Evolutionary conservation across 1,140 invertebrate species (phyloP).

Genomic region (Trypoxylus dichotomus): DNA sequence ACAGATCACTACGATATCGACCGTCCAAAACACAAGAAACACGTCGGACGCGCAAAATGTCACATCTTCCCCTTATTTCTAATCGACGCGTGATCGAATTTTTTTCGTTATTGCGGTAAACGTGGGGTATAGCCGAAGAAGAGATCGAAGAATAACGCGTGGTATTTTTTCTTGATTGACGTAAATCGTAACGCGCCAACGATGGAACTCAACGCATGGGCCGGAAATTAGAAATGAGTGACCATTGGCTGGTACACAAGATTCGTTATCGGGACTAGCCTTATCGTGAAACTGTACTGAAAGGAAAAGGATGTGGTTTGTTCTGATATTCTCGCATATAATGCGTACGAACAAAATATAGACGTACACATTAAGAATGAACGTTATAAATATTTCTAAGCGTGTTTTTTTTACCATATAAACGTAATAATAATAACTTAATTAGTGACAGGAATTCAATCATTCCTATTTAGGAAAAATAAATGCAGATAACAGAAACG

Average conservation of each 20-base stretch:
- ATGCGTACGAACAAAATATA: neutral
- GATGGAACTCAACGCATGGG: neutral
- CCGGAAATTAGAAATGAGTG: slow-evolving; percentile 23
- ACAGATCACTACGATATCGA: neutral
- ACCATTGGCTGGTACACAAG: slow-evolving; percentile 20
- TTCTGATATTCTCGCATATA: slow-evolving; percentile 14
- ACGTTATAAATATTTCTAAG: too few relatives aligned
- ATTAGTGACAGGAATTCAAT: too few relatives aligned
- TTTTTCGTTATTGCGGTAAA: neutral
- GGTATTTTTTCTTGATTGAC: neutral
- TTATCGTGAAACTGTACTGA: neutral
- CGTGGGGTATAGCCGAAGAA: neutral
- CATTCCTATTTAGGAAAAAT: too few relatives aligned
- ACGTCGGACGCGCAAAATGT: neutral
- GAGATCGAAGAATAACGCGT: neutral
- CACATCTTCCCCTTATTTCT: neutral
- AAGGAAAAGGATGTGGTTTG: slow-evolving; percentile 20
- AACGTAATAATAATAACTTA: neutral
- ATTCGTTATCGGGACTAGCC: neutral
- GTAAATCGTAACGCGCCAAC: neutral
- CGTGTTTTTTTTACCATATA: too few relatives aligned
- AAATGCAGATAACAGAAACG: too few relatives aligned
- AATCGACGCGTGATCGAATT: neutral
- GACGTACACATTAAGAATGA: neutral
- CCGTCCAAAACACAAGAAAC: neutral